Conservation (phyloP, 2,113 vertebrate genomes). For the Cichladusa arquata region DNA sequence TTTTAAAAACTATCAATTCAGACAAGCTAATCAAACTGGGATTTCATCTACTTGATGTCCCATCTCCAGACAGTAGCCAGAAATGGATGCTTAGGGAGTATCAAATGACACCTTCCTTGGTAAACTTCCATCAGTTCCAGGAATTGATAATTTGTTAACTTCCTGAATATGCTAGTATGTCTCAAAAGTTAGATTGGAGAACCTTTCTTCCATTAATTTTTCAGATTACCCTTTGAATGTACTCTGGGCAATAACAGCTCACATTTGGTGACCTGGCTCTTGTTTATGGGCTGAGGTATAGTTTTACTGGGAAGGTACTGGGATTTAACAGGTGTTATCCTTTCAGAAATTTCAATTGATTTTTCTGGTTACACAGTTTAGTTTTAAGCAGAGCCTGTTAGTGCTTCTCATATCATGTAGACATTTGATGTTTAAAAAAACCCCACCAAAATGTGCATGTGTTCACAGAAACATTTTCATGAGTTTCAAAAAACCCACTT, state of each 20-base stretch:
- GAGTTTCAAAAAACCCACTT: background rate
- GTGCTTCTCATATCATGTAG: background rate
- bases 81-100: background rate
- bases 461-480: background rate
- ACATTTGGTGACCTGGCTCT: background rate
- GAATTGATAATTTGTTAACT: background rate
- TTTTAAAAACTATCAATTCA: background rate
- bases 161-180: background rate
- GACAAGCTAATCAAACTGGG: background rate
- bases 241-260: background rate
- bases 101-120: background rate
- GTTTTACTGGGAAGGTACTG: background rate
- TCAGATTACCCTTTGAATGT: background rate
- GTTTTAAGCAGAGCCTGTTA: background rate
- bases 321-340: background rate
- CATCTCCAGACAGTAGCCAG: rapidly evolving
- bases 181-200: background rate
- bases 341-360: background rate
- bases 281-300: background rate
- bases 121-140: background rate
- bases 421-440: background rate
- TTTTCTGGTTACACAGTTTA: background rate
- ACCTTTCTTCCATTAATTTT: background rate
- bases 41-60: background rate
- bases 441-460: background rate